phyloP scores from a whole-genome alignment of 37 sponge, comb jelly and placozoan species.

The Spongia lamella region DNA sequence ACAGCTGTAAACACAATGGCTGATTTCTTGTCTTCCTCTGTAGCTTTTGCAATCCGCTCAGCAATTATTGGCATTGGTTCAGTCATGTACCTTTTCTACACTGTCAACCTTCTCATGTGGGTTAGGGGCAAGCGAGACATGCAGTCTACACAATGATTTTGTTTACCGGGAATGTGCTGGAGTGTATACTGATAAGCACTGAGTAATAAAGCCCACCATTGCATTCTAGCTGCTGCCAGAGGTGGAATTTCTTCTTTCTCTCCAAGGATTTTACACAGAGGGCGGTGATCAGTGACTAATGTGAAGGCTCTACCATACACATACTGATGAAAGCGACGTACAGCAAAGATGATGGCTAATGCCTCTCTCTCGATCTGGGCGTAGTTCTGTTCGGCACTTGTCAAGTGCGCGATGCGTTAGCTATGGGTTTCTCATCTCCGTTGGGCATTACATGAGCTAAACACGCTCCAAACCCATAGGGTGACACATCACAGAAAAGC shows the following conservation, averaged over 20 bases:
- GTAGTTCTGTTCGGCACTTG: not conserved
- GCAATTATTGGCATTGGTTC: no score
- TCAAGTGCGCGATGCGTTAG: not conserved
- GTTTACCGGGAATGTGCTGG: slow-evolving; percentile 3
- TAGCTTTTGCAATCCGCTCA: no score
- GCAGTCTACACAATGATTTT: no score
- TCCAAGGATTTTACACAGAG: slow-evolving; percentile 5
- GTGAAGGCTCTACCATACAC: not conserved
- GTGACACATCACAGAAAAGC: not conserved
- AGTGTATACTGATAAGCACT: slow-evolving; percentile 23
- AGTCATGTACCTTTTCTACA: no score
- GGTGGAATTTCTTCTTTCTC: slow-evolving; percentile 19
- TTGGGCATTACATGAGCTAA: slow-evolving; percentile 8
- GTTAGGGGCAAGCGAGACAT: no score
- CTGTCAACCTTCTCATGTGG: no score
- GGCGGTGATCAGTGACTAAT: not conserved
- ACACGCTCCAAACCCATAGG: slow-evolving; percentile 1
- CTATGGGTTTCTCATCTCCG: not conserved
- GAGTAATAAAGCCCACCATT: slow-evolving; percentile 28
- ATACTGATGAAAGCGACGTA: not conserved
- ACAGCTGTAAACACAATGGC: no score
- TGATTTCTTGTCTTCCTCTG: no score
- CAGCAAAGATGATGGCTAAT: slow-evolving; percentile 1
- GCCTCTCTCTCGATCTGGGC: not conserved
- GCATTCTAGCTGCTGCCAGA: slow-evolving; percentile 33